phyloP scores from a whole-genome alignment of 2,888 invertebrate genomes.

The Clitarchus hookeri region DNA sequence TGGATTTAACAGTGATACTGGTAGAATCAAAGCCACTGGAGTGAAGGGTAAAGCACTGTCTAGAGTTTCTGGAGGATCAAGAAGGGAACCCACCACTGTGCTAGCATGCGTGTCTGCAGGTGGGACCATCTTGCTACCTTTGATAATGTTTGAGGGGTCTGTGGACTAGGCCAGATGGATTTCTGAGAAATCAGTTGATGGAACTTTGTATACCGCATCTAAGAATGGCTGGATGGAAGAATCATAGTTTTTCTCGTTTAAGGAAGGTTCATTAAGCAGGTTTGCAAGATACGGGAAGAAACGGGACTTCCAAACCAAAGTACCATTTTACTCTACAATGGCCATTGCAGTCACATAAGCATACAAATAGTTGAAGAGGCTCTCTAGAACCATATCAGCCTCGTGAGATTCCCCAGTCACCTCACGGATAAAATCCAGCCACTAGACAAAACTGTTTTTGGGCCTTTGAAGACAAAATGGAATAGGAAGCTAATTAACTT shows the following conservation, averaged over 20 bases:
- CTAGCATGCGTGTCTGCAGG: background rate
- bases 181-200: background rate
- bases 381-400: background rate
- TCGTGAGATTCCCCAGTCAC: background rate
- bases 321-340: background rate
- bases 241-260: background rate
- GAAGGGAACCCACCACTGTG: background rate
- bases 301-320: background rate
- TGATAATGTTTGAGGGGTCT: background rate
- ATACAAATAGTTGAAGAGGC: background rate
- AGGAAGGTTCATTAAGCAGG: background rate
- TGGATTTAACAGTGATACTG: background rate
- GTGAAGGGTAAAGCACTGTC: background rate
- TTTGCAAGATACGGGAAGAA: background rate
- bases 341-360: slow-evolving; percentile 16
- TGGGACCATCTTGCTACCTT: background rate
- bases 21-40: background rate
- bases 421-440: background rate
- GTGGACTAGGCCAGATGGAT: background rate
- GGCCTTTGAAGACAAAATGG: background rate
- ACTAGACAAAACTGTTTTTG: background rate
- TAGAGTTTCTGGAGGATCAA: background rate
- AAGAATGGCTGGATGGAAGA: background rate
- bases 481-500: background rate
- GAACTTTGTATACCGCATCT: background rate